These are phyloP conservation scores for Rhadina sibilatrix DNA, from an alignment of 2,113 vertebrate species.

Conservation along the genomic window DNA sequence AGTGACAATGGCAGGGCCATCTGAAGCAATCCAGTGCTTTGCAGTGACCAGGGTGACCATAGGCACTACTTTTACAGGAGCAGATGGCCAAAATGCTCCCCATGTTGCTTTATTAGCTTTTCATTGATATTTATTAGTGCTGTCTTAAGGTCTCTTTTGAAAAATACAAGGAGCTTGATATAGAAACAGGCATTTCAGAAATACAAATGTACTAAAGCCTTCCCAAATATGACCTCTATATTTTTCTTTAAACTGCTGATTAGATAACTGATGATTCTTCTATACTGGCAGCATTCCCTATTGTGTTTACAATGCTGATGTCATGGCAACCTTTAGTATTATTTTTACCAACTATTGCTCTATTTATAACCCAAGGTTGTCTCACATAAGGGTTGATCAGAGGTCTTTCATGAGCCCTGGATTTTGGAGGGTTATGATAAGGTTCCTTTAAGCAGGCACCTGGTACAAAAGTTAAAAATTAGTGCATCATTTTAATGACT, in stretches of 20 bases:
- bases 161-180: not conserved
- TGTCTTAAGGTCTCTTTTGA: not conserved
- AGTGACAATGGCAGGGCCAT: not conserved
- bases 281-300: not conserved
- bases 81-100: not conserved
- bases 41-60: not conserved
- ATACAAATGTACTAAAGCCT: not conserved
- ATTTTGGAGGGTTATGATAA: not conserved
- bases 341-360: not conserved
- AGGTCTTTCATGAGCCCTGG: not conserved
- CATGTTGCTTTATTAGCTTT: not conserved
- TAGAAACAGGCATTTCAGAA: not conserved
- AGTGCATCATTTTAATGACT: not conserved
- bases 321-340: not conserved
- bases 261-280: not conserved
- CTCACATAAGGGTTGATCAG: not conserved
- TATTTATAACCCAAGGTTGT: not conserved
- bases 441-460: not conserved
- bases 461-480: not conserved
- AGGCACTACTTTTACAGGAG: not conserved
- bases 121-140: not conserved
- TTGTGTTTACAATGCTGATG: not conserved
- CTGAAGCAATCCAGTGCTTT: not conserved
- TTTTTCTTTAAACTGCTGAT: not conserved
- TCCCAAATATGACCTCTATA: not conserved